Percentiles rank a stretch among this genome's conserved stretches.
phyloP scores from a whole-genome alignment of 2,797 vertebrate species.

The Channallabes apus region DNA sequence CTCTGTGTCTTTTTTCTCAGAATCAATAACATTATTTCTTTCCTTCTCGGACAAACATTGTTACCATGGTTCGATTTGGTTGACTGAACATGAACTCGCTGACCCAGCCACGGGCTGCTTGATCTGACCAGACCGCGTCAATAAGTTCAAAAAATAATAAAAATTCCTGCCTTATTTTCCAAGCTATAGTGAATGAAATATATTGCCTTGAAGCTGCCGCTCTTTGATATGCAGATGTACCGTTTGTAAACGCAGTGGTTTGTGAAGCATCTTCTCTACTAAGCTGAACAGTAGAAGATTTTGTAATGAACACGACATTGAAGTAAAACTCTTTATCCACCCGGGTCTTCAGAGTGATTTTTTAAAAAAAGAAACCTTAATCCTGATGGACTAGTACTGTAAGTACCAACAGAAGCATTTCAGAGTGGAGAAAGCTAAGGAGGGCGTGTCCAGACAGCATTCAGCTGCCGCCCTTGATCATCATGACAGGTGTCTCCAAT shows the following conservation, averaged over 20 bases:
- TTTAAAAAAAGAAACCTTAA: too few relatives aligned
- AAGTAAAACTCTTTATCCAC: slow-evolving; percentile 57
- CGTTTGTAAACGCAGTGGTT: slow-evolving; percentile 76
- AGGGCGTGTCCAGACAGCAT: not conserved
- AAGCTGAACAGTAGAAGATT: slow-evolving; percentile 77
- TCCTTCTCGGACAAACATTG: not conserved
- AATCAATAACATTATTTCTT: not conserved
- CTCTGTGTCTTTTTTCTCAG: not conserved
- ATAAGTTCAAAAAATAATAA: not conserved
- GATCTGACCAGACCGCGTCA: not conserved
- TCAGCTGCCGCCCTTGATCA: slow-evolving; percentile 20
- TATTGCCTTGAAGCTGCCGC: slow-evolving; percentile 78
- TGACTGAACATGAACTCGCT: not conserved
- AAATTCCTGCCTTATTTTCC: slow-evolving; percentile 75
- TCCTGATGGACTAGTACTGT: not conserved
- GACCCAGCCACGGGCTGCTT: not conserved
- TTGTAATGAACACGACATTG: slow-evolving; percentile 78
- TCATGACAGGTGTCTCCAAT: slow-evolving; percentile 25
- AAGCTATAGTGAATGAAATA: slow-evolving; percentile 77
- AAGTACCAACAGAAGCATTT: not conserved
- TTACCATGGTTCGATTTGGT: not conserved
- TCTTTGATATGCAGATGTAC: slow-evolving; percentile 79
- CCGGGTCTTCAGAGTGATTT: not conserved
- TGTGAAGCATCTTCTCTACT: slow-evolving; percentile 77
- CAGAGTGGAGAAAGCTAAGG: not conserved